Base-by-base conservation (phyloP, 2,888 invertebrate genomes). In the Nebria salina region DNA sequence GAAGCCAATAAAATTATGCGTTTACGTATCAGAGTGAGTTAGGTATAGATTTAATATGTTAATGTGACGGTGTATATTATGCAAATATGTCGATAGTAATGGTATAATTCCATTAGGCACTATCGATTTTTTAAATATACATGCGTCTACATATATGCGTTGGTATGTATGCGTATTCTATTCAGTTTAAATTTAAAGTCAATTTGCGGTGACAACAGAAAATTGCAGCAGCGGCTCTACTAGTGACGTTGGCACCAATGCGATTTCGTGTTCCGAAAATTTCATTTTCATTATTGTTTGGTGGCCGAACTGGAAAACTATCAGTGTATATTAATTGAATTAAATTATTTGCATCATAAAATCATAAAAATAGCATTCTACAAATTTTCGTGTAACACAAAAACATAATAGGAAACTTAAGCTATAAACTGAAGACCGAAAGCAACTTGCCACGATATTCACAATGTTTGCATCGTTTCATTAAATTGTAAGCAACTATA, bases 201-300 rank as follows among this genome's bases (percentile, higher is more conserved):
- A 68, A 68, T 68, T 68, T 68, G 68, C 68, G 68, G 68, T 68
- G 68, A 68, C 68, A 68, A 68, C 68, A 68, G 68, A 7, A 68
- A 68, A 68, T 68, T 68, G 26, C 54, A 54, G 54, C 54, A 13
- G 7, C 54, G 8, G 54, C 13, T 54, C 8, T 4, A 54, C 13
- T 11, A 11, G 54, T 54, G 54, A 54, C 8, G 54, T 54, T 54
- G 8, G 54, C 13, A 2, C 2, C 11, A 54, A 54, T 54, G 8
- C 54, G 54, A 54, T 54, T 54, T 54, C 8, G 54, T 54, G 54
- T 54, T 3, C 13, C 2, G 54, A 54, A 54, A 54, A 54, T 54
- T 8, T 54, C 54, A 54, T 54, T 54, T 8, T 54, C 54, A 54
- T 54, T 54, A 54, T 54, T 54, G 54, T 54, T 54, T 1, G 54